phyloP scores from a whole-genome alignment of 37 sponge, comb jelly and placozoan genomes.

The Amphimedon queenslandica region DNA sequence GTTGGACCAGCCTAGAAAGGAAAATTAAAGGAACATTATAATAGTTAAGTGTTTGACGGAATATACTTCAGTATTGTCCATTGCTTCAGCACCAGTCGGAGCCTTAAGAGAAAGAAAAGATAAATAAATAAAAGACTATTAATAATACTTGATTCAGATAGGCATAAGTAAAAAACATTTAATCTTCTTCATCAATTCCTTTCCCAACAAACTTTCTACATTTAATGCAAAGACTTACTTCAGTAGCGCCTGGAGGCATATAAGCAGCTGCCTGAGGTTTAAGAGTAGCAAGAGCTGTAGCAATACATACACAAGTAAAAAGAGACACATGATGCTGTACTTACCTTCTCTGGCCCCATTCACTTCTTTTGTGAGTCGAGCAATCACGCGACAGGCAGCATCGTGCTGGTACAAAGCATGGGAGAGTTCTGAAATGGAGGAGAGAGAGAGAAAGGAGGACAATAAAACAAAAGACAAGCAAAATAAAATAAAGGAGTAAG shows the following conservation, averaged over 20 bases:
- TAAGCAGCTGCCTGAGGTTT: conserved; percentile 85
- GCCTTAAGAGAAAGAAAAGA: too few relatives aligned
- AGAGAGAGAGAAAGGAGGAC: neutral
- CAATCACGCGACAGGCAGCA: conserved; percentile 98
- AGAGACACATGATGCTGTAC: neutral
- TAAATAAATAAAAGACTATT: too few relatives aligned
- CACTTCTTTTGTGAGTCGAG: conserved; percentile 92
- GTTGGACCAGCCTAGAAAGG: conserved; percentile 22
- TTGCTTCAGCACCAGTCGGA: too few relatives aligned
- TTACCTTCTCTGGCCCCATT: conserved; percentile 96
- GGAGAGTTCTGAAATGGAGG: conserved; percentile 98
- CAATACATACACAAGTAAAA: too few relatives aligned
- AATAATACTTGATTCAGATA: too few relatives aligned
- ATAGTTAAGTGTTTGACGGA: too few relatives aligned
- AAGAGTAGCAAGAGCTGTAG: conserved; percentile 78
- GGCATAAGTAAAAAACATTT: too few relatives aligned
- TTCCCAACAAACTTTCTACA: too few relatives aligned
- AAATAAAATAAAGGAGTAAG: neutral
- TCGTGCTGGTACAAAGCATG: conserved; percentile 99
- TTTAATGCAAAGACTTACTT: conserved; percentile 4
- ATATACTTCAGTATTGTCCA: too few relatives aligned
- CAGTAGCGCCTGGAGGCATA: neutral
- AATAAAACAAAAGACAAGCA: neutral
- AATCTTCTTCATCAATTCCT: too few relatives aligned
- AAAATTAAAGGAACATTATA: too few relatives aligned